Percentiles rank a stretch among this genome's conserved stretches.
These are phyloP conservation scores for Bradysia coprophila DNA, from an alignment of 1,140 invertebrate species.

Conservation along the genomic window DNA sequence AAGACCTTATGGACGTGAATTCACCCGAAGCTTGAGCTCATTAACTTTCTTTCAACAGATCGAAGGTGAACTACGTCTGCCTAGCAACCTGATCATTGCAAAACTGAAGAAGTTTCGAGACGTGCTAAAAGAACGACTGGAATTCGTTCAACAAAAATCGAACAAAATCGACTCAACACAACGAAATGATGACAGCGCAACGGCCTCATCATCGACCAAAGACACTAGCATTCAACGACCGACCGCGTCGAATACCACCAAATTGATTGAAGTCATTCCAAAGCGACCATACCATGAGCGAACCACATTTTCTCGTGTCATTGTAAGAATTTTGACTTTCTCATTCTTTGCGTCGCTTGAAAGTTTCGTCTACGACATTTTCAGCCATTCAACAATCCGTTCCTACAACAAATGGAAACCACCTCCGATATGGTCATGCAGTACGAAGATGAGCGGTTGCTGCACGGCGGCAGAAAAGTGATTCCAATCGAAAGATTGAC, in stretches of 20 bases:
- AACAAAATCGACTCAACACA: neutral
- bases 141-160: conserved; percentile 4
- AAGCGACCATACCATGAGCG: conserved; percentile 6
- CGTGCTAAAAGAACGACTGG: conserved; percentile 10
- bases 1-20: no score
- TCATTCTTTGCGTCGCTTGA: neutral
- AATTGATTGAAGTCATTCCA: conserved; percentile 10
- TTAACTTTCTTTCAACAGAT: conserved; percentile 5
- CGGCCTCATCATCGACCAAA: no score
- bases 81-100: conserved; percentile 10
- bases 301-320: neutral
- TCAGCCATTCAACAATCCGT: conserved; percentile 21
- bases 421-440: conserved; percentile 35
- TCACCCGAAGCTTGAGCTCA: no score
- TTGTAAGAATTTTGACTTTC: neutral
- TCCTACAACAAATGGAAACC: conserved; percentile 30
- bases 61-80: conserved; percentile 8
- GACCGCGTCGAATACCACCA: no score
- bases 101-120: conserved; percentile 13
- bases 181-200: neutral
- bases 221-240: no score
- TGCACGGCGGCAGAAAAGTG: conserved; percentile 31
- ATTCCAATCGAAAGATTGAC: conserved; percentile 42
- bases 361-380: no score
- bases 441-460: conserved; percentile 41